Evolutionary conservation across 2,113 vertebrate species (phyloP).

Genomic region (Rhynchopsitta pachyrhyncha): DNA sequence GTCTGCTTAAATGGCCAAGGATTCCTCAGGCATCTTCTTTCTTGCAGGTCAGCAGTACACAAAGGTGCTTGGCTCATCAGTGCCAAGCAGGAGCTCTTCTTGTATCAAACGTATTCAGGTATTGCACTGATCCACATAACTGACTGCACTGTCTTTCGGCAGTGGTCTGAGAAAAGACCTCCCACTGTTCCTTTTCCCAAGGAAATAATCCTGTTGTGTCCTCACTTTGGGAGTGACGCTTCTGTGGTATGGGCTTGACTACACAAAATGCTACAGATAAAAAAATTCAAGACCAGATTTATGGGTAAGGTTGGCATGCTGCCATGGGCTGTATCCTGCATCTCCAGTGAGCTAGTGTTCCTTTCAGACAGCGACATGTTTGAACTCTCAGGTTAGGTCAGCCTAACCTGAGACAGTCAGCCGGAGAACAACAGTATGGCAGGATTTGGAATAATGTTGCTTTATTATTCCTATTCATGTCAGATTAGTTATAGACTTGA

Average conservation of each 20-base stretch:
- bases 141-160: neutral
- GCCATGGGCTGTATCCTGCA: neutral
- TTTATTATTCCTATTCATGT: neutral
- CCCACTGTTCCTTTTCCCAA: neutral
- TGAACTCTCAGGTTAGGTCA: neutral
- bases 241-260: neutral
- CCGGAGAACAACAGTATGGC: too few species aligned
- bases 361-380: neutral
- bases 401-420: neutral
- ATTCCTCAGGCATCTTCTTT: neutral
- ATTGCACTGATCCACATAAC: neutral
- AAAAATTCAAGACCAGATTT: neutral
- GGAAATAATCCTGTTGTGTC: neutral
- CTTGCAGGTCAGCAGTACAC: constrained; percentile 71
- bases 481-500: neutral
- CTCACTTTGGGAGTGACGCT: neutral
- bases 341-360: neutral
- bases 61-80: constrained; percentile 78
- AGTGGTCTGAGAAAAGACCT: neutral
- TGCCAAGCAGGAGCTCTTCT: constrained; percentile 78
- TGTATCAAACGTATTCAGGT: constrained; percentile 78
- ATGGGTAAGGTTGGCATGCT: neutral
- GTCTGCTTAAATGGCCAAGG: neutral
- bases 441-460: neutral
- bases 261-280: neutral